Evolutionary conservation across 92 coral and sea anemone species (phyloP), one percentile per base, ranked within the genome.

Genomic region (Epizoanthus rinbou): DNA sequence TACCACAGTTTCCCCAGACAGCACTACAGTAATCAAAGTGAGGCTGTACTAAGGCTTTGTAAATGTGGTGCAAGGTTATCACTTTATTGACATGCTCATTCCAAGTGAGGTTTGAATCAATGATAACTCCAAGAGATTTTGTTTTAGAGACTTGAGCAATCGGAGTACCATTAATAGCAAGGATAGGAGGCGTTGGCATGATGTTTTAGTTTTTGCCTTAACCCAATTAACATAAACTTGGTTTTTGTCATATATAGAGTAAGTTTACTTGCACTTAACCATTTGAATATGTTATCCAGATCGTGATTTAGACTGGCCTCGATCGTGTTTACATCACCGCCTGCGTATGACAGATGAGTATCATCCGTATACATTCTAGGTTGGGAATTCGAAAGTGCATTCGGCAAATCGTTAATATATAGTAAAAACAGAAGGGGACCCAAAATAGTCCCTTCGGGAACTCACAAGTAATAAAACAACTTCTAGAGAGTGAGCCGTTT

Each of bases 301-400:
- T 75, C 81, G 2, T 22, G 67, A 21, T 75, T 47, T 25, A 53
- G 21, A 18, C 24, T 8, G 17, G 15, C 57, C 58, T 75, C 23
- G 11, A 75, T 57, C 9, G 68, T 75, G 60, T 75, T 57, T 9
- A 79, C 43, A 79, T 59, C 24, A 19, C 28, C 60, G 53, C 14
- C 72, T 0, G 72, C 21, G 10, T 52, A 79, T 63, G 84, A 57
- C 5, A 80, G 23, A 63, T 80, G 24, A 41, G 84, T 64, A 21
- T 64, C 84, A 80, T 43, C 74, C 8, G 74, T 74, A 80, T 60
- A 80, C 84, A 80, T 80, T 63, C 57, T 39, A 45, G 74, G 74
- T 9, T 57, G 15, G 14, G 80, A 50, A 25, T 75, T 47, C 8
- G 64, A 16, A 6, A 43, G 18, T 6, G 64, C 41, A 22, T 37